phyloP scores from a whole-genome alignment of 2,888 invertebrate species.

The Ochropleura plecta region DNA sequence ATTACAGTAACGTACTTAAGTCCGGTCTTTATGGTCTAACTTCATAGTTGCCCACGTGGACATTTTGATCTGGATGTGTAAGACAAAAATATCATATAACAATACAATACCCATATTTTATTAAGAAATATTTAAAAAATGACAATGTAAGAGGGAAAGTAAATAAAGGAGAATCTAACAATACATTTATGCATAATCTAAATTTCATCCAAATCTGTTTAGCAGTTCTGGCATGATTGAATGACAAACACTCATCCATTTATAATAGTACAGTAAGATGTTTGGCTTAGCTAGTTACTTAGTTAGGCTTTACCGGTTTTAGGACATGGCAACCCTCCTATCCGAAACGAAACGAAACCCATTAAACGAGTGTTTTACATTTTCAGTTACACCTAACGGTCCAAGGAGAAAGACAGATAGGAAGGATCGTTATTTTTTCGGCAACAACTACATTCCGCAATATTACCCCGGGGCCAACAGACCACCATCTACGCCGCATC shows the following conservation, averaged over 20 bases:
- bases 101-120: too few relatives aligned
- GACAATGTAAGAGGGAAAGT: too few relatives aligned
- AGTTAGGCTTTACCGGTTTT: neutral
- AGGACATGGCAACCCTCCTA: neutral
- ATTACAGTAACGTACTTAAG: neutral
- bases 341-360: neutral
- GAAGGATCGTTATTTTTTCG: constrained; percentile 44
- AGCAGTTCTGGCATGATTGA: too few relatives aligned
- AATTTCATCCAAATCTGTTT: too few relatives aligned
- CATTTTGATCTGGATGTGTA: too few relatives aligned
- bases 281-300: neutral
- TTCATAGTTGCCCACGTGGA: too few relatives aligned
- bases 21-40: neutral
- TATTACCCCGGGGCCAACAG: constrained; percentile 44
- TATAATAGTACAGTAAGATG: neutral
- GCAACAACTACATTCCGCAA: constrained; percentile 62
- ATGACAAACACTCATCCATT: too few relatives aligned
- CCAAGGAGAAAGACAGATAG: constrained; percentile 55
- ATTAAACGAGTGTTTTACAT: constrained; percentile 12
- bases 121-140: too few relatives aligned
- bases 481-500: constrained; percentile 46
- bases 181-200: too few relatives aligned
- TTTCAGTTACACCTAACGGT: constrained; percentile 73
- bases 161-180: too few relatives aligned
- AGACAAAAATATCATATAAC: too few relatives aligned